phyloP scores from a whole-genome alignment of 2,113 vertebrate genomes.

The Pipra filicauda region DNA sequence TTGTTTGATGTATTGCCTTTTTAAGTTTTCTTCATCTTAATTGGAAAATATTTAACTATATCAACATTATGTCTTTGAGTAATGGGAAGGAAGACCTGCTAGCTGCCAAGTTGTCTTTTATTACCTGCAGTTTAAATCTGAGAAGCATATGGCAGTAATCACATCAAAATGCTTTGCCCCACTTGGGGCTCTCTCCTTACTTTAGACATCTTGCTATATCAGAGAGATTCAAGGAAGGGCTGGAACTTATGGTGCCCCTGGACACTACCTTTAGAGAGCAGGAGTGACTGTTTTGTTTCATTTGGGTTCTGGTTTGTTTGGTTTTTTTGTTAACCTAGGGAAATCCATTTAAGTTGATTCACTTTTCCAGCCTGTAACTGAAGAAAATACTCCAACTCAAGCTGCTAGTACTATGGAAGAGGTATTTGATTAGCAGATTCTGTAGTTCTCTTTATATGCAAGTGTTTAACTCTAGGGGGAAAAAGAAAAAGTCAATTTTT shows the following conservation, averaged over 20 bases:
- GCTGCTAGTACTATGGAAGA: not conserved
- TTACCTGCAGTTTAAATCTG: not conserved
- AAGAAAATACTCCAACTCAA: not conserved
- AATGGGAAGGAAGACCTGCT: not conserved
- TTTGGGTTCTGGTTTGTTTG: not conserved
- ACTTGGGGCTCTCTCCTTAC: not conserved
- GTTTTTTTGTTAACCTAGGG: not conserved
- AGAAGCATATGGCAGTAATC: not conserved
- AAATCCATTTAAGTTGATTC: not conserved
- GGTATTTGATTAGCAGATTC: not conserved
- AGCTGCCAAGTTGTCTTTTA: not conserved
- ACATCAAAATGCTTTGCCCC: not conserved
- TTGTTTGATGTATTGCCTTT: not conserved
- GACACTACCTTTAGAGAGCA: not conserved
- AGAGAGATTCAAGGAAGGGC: not conserved
- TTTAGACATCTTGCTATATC: not conserved
- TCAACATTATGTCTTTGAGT: not conserved
- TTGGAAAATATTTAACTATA: not conserved
- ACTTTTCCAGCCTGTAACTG: not conserved
- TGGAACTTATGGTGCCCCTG: not conserved
- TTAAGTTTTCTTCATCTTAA: slow-evolving; percentile 14
- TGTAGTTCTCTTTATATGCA: not conserved
- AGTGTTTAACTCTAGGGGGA: not conserved
- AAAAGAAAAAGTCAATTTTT: accelerated
- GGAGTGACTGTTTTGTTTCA: not conserved